These are phyloP conservation scores for Charanyca ferruginea DNA, from an alignment of 2,888 invertebrate species.

Conservation along the genomic window DNA sequence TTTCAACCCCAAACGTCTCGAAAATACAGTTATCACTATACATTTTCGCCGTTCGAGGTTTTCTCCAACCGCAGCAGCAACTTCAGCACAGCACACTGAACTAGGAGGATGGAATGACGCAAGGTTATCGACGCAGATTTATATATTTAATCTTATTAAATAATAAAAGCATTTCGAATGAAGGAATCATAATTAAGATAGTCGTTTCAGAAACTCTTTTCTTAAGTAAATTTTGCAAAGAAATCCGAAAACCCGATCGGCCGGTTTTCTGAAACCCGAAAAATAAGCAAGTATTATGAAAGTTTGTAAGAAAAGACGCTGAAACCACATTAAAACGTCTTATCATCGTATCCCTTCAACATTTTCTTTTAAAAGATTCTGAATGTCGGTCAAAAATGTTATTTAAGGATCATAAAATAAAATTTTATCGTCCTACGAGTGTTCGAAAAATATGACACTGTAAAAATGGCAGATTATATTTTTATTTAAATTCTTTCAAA, in stretches of 20 bases:
- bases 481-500: conserved; percentile 20
- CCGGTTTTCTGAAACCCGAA: not conserved
- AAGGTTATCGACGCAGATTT: too few species aligned
- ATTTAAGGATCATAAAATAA: conserved; percentile 4
- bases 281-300: not conserved
- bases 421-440: conserved; percentile 3
- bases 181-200: too few species aligned
- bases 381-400: conserved; percentile 7
- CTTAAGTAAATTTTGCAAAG: not conserved
- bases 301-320: not conserved
- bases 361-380: not conserved
- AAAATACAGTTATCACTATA: too few species aligned
- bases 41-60: too few species aligned
- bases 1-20: too few species aligned
- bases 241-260: not conserved
- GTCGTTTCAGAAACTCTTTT: not conserved
- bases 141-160: too few species aligned
- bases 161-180: too few species aligned
- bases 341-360: conserved; percentile 1
- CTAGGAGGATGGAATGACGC: too few species aligned
- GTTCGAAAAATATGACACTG: conserved; percentile 7
- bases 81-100: too few species aligned
- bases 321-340: not conserved
- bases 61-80: too few species aligned
- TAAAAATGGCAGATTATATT: not conserved